Base-by-base conservation (phyloP, 2,888 invertebrate genomes). In the Eumerus sabulonum region DNA sequence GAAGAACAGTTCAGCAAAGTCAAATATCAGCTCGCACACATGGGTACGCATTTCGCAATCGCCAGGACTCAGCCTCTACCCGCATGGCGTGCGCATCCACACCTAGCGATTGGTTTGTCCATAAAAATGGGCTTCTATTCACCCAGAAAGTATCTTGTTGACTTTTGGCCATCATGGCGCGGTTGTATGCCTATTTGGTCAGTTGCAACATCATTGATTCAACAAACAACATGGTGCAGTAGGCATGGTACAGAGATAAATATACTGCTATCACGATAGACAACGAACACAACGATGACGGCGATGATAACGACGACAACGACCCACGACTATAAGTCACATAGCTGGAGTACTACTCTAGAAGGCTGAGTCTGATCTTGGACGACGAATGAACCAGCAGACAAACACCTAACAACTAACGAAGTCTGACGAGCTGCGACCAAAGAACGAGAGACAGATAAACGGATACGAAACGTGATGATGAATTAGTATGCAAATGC, bases 401-500 rank as follows among this genome's bases (percentile, higher is more conserved):
- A 27, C 27, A 27, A 27, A 27, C 27, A 7, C 3, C 27, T 27
- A 27, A 27, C 27, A 27, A 27, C 27, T 27, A 27, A 4, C 27
- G 7, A 27, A 2, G 27, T 4, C 27, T 27, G 7, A 27, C 27
- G 27, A 27, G 3, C 27, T 4, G 27, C 27, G 7, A 27, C 27
- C 7, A 27, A 27, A 2, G 27, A 56, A 76, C 71, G 63, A n/a
- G n/a, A n/a, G 57, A 59, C 66, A 42, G 57, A 57, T 38, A 59
- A 60, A 42, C 51, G 64, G 50, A 53, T 48, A 76, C 62, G 73
- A 67, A 74, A 64, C 60, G 50, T 53, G 74, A 64, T 76, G 76
- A 76, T 74, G 79, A 79, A 79, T 79, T 64, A 54, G 70, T 79
- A 79, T 79, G 79, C 79, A 79, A 79, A 79, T 79, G 64, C 60